phyloP scores from a whole-genome alignment of 2,113 vertebrate species.

The Canis aureus region DNA sequence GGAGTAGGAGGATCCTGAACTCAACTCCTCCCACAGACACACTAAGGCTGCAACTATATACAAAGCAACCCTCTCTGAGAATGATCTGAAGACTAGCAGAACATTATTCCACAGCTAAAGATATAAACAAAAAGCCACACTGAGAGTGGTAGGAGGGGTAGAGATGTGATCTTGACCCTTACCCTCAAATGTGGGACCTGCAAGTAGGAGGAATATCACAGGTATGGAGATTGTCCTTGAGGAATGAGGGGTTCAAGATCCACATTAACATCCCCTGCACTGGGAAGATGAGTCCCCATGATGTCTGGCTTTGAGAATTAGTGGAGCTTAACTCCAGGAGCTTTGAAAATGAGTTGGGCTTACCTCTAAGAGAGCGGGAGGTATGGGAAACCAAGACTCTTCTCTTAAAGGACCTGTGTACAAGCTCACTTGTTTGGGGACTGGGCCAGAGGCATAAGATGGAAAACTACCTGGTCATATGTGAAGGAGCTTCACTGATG shows the following conservation, averaged over 20 bases:
- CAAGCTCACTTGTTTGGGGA: not conserved
- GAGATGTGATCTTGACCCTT: not conserved
- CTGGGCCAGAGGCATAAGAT: not conserved
- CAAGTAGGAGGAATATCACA: not conserved
- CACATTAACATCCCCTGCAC: not conserved
- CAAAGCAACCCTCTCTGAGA: not conserved
- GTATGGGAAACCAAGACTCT: not conserved
- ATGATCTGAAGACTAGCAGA: not conserved
- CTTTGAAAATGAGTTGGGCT: not conserved
- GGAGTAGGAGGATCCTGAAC: not conserved
- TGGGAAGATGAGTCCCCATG: not conserved
- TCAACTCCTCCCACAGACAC: not conserved
- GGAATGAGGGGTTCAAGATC: not conserved
- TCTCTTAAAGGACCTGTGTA: not conserved
- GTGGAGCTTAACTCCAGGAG: not conserved
- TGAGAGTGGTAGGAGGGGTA: not conserved
- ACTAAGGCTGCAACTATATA: not conserved
- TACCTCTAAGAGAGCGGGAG: not conserved
- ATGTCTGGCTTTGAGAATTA: not conserved
- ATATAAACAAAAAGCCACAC: not conserved
- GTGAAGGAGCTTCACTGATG: not conserved
- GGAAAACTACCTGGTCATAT: not conserved
- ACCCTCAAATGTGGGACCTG: not conserved
- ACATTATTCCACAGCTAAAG: not conserved
- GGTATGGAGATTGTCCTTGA: not conserved